A percentile compares a stretch with the other conserved stretches of the same genome.
These are phyloP conservation scores for Himalopsyche anomala DNA, from an alignment of 2,888 invertebrate genomes.

Conservation along the genomic window DNA sequence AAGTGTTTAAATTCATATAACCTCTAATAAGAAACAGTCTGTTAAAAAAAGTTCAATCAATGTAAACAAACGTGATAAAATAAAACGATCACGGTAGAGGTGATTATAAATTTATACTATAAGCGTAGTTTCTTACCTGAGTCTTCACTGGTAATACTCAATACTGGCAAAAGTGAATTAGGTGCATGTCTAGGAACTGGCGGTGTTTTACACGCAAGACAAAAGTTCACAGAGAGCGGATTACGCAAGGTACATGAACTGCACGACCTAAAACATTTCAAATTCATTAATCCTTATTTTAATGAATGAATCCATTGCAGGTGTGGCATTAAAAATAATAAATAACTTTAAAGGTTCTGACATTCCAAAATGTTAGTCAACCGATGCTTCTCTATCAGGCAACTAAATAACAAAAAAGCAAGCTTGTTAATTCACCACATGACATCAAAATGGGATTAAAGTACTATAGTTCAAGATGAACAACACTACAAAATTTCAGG, in stretches of 20 bases:
- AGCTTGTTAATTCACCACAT: conserved; percentile 8
- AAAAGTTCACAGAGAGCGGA: conserved; percentile 80
- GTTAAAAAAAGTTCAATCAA: no score
- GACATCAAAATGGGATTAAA: neutral
- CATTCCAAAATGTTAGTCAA: neutral
- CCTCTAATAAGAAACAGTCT: no score
- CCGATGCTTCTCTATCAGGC: neutral
- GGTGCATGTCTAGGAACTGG: conserved; percentile 74
- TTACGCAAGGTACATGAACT: conserved; percentile 89
- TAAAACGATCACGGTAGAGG: no score
- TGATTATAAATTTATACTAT: no score
- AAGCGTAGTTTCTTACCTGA: neutral
- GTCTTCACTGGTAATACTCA: conserved; percentile 27
- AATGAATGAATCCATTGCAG: neutral
- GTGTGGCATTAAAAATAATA: no score
- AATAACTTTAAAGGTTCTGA: neutral
- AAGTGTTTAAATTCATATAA: no score
- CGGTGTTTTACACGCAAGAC: conserved; percentile 88
- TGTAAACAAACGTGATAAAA: no score
- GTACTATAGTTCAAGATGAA: no score
- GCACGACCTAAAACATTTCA: conserved; percentile 78
- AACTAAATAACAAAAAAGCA: neutral
- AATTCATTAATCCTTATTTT: neutral
- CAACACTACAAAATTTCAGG: no score
- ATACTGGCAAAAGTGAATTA: conserved; percentile 67